phyloP scores from a whole-genome alignment of 1,140 invertebrate species.

The Drosophila setifemur region DNA sequence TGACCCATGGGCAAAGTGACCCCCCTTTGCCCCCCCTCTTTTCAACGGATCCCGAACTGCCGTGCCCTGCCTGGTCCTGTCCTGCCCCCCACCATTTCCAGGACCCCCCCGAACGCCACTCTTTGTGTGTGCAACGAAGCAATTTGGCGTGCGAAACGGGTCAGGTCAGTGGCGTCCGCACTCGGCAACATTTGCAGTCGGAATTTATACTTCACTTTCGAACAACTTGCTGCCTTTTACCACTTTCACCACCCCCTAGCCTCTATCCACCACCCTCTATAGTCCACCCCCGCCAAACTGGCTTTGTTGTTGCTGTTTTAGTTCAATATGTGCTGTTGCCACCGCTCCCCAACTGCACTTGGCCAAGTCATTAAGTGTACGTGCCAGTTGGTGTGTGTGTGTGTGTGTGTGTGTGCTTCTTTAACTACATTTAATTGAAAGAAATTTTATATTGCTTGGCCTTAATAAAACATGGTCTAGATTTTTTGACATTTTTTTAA shows the following conservation, averaged over 20 bases:
- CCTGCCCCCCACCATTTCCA: background rate
- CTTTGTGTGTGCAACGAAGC: slow-evolving; percentile 74
- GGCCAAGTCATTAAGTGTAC: slow-evolving; percentile 69
- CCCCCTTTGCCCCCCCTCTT: background rate
- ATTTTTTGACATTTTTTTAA: background rate
- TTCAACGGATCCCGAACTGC: background rate
- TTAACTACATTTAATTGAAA: slow-evolving; percentile 75
- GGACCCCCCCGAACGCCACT: background rate
- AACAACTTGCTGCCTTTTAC: slow-evolving; percentile 42
- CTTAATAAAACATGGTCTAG: slow-evolving; percentile 38
- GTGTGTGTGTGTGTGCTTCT: slow-evolving; percentile 19
- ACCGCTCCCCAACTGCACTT: slow-evolving; percentile 33
- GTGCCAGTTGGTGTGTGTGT: slow-evolving; percentile 23
- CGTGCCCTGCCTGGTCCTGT: too few species aligned
- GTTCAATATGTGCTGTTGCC: slow-evolving; percentile 63
- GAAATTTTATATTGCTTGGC: slow-evolving; percentile 64
- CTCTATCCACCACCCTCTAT: too few species aligned
- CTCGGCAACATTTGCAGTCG: slow-evolving; percentile 33
- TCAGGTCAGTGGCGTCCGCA: slow-evolving; percentile 58
- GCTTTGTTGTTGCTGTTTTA: slow-evolving; percentile 50
- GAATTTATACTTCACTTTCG: slow-evolving; percentile 68
- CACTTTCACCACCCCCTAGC: slow-evolving; percentile 3
- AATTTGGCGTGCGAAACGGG: slow-evolving; percentile 79
- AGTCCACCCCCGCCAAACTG: background rate
- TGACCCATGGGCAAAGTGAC: slow-evolving; percentile 6